phyloP scores from a whole-genome alignment of 2,113 vertebrate genomes.

The Speoplatyrhinus poulsoni region DNA sequence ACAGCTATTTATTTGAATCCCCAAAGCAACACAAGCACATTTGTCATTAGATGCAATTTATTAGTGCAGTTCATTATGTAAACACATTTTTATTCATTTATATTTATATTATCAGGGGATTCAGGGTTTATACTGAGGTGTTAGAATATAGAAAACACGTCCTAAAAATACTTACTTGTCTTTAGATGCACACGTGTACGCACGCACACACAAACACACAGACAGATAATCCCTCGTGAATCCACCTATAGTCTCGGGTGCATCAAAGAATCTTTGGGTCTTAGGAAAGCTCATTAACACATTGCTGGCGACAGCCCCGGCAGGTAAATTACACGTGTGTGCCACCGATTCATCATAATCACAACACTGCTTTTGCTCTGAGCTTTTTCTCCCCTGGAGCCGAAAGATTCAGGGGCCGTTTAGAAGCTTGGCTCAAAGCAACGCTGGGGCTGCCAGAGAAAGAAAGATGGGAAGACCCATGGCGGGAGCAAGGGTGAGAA shows the following conservation, averaged over 20 bases:
- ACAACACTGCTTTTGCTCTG: slow-evolving; percentile 40
- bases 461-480: slow-evolving; percentile 1
- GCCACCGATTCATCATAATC: slow-evolving; percentile 60
- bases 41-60: not conserved
- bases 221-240: slow-evolving; percentile 38
- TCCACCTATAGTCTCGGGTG: slow-evolving; percentile 24
- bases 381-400: slow-evolving; percentile 32
- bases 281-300: slow-evolving; percentile 61
- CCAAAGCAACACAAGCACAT: not conserved
- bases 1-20: not conserved
- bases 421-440: slow-evolving; percentile 52
- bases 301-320: slow-evolving; percentile 51
- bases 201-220: not conserved
- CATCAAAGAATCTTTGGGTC: slow-evolving; percentile 37
- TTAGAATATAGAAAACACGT: slow-evolving; percentile 13
- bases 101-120: not conserved
- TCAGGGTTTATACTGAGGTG: not conserved
- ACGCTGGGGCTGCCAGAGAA: slow-evolving; percentile 45
- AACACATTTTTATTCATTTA: not conserved
- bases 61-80: not conserved
- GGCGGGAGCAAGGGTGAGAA: slow-evolving; percentile 7
- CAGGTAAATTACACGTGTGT: slow-evolving; percentile 57
- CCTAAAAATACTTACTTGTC: slow-evolving; percentile 1
- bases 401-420: slow-evolving; percentile 43
- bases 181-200: not conserved